Evolutionary conservation across 1,140 invertebrate species (phyloP).

Genomic region (Nebria ingens): DNA sequence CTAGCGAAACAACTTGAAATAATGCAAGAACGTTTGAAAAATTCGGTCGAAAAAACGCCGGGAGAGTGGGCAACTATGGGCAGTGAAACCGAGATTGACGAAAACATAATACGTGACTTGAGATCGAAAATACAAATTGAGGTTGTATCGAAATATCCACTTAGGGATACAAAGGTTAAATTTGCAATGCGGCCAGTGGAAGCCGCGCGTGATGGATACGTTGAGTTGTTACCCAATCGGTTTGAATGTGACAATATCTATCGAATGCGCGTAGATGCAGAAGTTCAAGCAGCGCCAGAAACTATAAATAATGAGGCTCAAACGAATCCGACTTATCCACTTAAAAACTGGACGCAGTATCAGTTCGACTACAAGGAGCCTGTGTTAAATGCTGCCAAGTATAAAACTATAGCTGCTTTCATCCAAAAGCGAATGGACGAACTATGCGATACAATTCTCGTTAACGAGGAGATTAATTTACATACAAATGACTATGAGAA

Average conservation of each 20-base stretch:
- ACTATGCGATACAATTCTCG: slow-evolving; percentile 36
- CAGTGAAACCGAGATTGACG: slow-evolving; percentile 51
- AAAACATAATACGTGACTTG: slow-evolving; percentile 37
- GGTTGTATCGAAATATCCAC: slow-evolving; percentile 48
- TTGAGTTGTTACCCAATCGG: slow-evolving; percentile 42
- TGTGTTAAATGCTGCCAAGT: slow-evolving; percentile 9
- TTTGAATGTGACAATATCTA: slow-evolving; percentile 42
- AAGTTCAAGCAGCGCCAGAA: slow-evolving; percentile 38
- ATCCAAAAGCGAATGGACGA: slow-evolving; percentile 25
- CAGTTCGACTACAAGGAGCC: slow-evolving; percentile 33
- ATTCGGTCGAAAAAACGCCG: slow-evolving; percentile 47
- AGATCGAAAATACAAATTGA: slow-evolving; percentile 52
- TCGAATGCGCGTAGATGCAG: slow-evolving; percentile 41
- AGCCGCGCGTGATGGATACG: slow-evolving; percentile 51
- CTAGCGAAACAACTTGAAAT: slow-evolving; percentile 46
- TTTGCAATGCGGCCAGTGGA: slow-evolving; percentile 40
- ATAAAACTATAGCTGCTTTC: slow-evolving; percentile 14
- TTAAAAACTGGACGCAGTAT: slow-evolving; percentile 56
- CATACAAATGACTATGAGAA: slow-evolving; percentile 51
- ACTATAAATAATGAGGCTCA: slow-evolving; percentile 43
- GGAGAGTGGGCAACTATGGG: slow-evolving; percentile 49
- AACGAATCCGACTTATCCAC: slow-evolving; percentile 49
- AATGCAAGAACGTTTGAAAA: slow-evolving; percentile 50
- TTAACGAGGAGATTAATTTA: slow-evolving; percentile 51
- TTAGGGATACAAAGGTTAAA: slow-evolving; percentile 35